These are phyloP conservation scores for Smutsia temminckii DNA, from an alignment of 2,797 vertebrate genomes.

Conservation along the genomic window DNA sequence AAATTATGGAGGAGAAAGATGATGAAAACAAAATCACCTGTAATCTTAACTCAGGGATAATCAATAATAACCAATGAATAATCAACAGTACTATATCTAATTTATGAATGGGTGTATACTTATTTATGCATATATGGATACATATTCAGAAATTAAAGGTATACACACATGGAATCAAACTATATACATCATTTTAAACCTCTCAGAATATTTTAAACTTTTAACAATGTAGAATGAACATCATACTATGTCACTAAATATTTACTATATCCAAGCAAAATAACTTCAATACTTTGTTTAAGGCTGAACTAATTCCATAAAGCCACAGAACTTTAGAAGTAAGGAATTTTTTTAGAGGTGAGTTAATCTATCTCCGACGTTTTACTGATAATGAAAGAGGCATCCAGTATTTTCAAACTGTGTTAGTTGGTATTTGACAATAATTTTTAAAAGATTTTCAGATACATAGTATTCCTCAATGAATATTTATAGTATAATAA, in stretches of 20 bases:
- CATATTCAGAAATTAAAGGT: not conserved
- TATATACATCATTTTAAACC: not conserved
- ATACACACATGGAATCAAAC: not conserved
- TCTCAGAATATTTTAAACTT: not conserved
- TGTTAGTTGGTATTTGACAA: not conserved
- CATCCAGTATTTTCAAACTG: not conserved
- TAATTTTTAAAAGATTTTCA: not conserved
- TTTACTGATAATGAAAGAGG: slow-evolving; percentile 24
- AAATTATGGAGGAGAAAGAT: not conserved
- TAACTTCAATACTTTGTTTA: not conserved
- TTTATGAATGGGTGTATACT: not conserved
- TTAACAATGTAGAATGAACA: not conserved
- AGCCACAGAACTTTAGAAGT: not conserved
- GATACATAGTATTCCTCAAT: not conserved
- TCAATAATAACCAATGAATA: not conserved
- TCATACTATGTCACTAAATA: not conserved
- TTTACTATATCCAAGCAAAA: not conserved
- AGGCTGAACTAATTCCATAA: slow-evolving; percentile 10
- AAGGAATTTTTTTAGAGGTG: not conserved
- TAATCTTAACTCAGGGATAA: not conserved
- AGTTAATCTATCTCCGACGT: not conserved
- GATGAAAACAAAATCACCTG: slow-evolving; percentile 23
- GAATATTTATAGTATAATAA: not conserved
- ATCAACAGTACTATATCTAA: not conserved
- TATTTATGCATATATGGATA: not conserved